A percentile compares a stretch with the other conserved stretches of the same genome.
Evolutionary conservation across 2,797 vertebrate genomes (phyloP).

Genomic region (Myotis vivesi): DNA sequence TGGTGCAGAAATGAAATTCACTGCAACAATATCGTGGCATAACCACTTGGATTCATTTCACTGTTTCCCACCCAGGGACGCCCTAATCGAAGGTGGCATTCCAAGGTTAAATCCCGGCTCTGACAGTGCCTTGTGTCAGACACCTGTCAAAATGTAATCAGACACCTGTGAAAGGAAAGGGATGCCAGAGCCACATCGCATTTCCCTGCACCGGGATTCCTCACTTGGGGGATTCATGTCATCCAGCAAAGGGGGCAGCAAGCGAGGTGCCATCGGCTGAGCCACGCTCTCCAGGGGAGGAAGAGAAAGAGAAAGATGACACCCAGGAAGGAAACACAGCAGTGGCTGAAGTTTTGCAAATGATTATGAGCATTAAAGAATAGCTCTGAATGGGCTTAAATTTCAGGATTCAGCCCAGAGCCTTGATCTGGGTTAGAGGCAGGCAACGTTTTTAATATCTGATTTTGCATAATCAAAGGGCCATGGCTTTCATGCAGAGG

Average conservation of each 20-base stretch:
- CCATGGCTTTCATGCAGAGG: slow-evolving; percentile 61
- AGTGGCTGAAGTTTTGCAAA: neutral
- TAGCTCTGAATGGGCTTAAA: neutral
- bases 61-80: slow-evolving; percentile 68
- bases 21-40: slow-evolving; percentile 58
- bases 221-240: slow-evolving; percentile 59
- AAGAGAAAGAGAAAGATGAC: neutral
- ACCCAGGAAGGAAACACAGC: neutral
- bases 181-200: slow-evolving; percentile 71
- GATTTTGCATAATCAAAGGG: slow-evolving; percentile 72
- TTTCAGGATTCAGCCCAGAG: neutral
- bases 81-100: slow-evolving; percentile 76
- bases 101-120: slow-evolving; percentile 80
- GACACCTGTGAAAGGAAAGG: slow-evolving; percentile 75
- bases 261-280: neutral
- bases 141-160: slow-evolving; percentile 81
- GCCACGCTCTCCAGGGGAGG: neutral
- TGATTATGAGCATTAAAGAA: neutral
- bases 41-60: slow-evolving; percentile 63
- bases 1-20: slow-evolving; percentile 67
- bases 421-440: neutral
- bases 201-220: slow-evolving; percentile 69
- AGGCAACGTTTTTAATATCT: slow-evolving; percentile 64
- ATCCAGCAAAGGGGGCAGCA: slow-evolving; percentile 57
- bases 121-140: slow-evolving; percentile 78